Conservation (phyloP, 1,140 invertebrate species). For the Psix sp. region DNA sequence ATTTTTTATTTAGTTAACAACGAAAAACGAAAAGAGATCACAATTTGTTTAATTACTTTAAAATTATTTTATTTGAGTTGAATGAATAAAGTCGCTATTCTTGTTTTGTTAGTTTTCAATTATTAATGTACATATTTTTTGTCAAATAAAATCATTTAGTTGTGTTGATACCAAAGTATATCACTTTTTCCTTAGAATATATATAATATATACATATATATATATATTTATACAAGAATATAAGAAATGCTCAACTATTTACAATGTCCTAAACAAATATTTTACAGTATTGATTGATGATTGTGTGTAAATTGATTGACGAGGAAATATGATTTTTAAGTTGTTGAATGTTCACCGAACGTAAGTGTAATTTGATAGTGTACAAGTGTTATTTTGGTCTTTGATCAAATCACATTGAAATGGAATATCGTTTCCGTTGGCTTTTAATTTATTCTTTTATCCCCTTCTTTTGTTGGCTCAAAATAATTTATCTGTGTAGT, state of each 20-base stretch:
- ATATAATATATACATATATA: too few relatives aligned
- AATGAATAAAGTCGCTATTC: too few relatives aligned
- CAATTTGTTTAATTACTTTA: not conserved
- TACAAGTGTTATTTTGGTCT: conserved; percentile 56
- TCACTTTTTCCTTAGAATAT: conserved; percentile 31
- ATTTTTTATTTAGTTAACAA: conserved; percentile 7
- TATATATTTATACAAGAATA: conserved; percentile 41
- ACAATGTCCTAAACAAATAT: conserved; percentile 42
- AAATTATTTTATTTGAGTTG: too few relatives aligned
- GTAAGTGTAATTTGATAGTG: conserved; percentile 45
- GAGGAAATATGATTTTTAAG: conserved; percentile 28
- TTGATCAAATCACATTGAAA: conserved; percentile 6
- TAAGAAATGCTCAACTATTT: conserved; percentile 50
- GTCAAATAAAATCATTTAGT: conserved; percentile 5
- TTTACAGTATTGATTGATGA: conserved; percentile 57
- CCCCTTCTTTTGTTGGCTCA: not conserved
- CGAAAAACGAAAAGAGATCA: too few relatives aligned
- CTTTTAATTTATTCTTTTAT: conserved; percentile 1
- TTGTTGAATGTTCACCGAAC: conserved; percentile 37
- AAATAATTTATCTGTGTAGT: too few relatives aligned
- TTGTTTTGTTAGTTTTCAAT: too few relatives aligned
- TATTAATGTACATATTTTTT: too few relatives aligned
- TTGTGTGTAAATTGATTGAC: conserved; percentile 40
- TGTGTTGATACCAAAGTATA: conserved; percentile 34
- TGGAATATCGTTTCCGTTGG: not conserved